phyloP scores from a whole-genome alignment of 2,888 invertebrate species.

The Gibbula magus region DNA sequence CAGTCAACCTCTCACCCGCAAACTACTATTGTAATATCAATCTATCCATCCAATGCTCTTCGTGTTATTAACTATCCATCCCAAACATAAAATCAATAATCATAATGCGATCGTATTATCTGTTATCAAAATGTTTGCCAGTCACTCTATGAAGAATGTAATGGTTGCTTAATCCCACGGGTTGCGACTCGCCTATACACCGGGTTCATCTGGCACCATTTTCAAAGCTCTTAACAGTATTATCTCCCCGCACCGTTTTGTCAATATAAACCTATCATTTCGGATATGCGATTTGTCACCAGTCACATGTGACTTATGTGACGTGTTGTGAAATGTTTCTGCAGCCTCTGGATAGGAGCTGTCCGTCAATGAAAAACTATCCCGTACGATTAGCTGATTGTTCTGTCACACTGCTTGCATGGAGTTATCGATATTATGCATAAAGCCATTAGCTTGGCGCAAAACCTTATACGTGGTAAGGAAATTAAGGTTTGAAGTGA shows the following conservation, averaged over 20 bases:
- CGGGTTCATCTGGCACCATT: not conserved
- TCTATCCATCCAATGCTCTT: not conserved
- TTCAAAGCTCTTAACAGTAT: not conserved
- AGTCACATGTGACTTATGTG: not conserved
- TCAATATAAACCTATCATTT: not conserved
- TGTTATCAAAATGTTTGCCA: constrained; percentile 19
- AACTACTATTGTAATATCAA: not conserved
- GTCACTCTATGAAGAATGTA: not conserved
- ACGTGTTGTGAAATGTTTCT: not conserved
- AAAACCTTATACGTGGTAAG: not conserved
- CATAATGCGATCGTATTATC: not conserved
- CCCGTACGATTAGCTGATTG: not conserved
- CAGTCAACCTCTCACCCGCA: not conserved
- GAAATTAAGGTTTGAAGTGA: constrained; percentile 13
- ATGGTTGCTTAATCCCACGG: not conserved
- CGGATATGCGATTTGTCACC: not conserved
- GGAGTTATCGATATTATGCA: not conserved
- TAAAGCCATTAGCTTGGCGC: not conserved
- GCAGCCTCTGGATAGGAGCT: too few species aligned
- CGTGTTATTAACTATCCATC: not conserved
- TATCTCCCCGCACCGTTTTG: not conserved
- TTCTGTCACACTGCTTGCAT: not conserved
- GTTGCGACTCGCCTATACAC: not conserved
- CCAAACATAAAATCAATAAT: constrained; percentile 2
- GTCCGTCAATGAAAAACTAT: not conserved